phyloP scores from a whole-genome alignment of 2,113 vertebrate species.

The Mormyrus iriodes region DNA sequence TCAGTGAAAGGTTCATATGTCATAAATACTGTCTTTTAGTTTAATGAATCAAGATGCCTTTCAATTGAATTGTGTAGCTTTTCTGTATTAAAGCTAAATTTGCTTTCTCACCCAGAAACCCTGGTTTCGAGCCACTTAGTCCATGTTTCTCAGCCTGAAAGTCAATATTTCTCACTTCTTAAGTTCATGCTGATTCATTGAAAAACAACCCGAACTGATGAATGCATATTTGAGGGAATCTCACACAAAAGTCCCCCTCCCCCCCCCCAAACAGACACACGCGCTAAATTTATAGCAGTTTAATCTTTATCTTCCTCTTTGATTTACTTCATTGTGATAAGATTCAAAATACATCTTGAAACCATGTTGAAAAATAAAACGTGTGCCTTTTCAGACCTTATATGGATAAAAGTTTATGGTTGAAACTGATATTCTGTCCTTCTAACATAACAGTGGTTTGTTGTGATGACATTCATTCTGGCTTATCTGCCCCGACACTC shows the following conservation, averaged over 20 bases:
- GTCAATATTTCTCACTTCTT: neutral
- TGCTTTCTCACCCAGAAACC: neutral
- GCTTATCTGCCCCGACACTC: conserved; percentile 39
- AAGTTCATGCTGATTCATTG: neutral
- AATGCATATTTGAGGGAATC: neutral
- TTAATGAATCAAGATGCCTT: neutral
- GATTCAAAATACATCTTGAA: neutral
- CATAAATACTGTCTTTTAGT: neutral
- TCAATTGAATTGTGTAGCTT: neutral
- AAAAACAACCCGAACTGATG: neutral
- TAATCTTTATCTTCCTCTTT: neutral
- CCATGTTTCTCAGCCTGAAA: neutral
- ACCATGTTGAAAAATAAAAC: neutral
- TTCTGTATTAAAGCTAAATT: neutral
- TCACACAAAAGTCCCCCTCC: neutral
- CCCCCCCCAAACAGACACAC: neutral
- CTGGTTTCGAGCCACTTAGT: neutral
- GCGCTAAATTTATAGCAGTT: neutral
- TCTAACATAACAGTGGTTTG: conserved; percentile 37
- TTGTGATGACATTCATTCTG: conserved; percentile 47
- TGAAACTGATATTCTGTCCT: neutral
- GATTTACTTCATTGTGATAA: neutral
- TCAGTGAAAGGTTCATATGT: neutral
- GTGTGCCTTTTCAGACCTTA: neutral
- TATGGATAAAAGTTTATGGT: neutral